Evolutionary conservation across 2,113 vertebrate species (phyloP), one percentile per base, ranked within the genome.

Genomic region (Oncorhynchus masou): DNA sequence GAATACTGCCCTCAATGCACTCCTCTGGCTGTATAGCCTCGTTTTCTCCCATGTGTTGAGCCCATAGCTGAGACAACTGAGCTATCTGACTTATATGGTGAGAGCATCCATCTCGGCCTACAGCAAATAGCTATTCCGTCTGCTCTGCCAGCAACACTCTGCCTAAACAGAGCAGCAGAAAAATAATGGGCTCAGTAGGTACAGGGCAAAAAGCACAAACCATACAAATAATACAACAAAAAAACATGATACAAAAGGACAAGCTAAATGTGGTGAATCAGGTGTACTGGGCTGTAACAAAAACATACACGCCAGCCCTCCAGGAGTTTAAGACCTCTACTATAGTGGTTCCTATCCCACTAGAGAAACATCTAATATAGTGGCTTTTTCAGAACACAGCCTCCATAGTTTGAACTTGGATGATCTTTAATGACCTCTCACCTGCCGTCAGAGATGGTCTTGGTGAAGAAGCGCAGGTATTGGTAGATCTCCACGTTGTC

Each of bases 381-480:
- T 54, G 51, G 1, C 15, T 4, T 16, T 1, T 16, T 54, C 15
- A 54, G 16, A 54, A n/a, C 59, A 62, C 59, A 62, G 1, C 19
- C 59, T 22, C 39, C 59, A 67, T 27, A 15, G 2, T 67, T 19
- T 45, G 2, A 48, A 24, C 13, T 2, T 49, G 24, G 29, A 20
- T 57, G 39, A 45, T 66, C 3, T 31, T 91, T 84, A 29, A 20
- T 57, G 39, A 45, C 66, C 3, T 31, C 92, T 84, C 90, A 97
- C 97, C 95, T 95, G 91, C 93, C 84, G 65, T 99, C 92, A 1
- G 70, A 86, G 65, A 99, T 93, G 48, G 96, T 98, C 89, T 95
- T 97, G 0, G 97, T 95, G 87, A 98, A 97, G 87, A 97, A 94
- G 31, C 94, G 94, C 6, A 98, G 92, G 76, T 97, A 99, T 71